Conservation (phyloP, 2,797 vertebrate species). For the Pelodytes ibericus region DNA sequence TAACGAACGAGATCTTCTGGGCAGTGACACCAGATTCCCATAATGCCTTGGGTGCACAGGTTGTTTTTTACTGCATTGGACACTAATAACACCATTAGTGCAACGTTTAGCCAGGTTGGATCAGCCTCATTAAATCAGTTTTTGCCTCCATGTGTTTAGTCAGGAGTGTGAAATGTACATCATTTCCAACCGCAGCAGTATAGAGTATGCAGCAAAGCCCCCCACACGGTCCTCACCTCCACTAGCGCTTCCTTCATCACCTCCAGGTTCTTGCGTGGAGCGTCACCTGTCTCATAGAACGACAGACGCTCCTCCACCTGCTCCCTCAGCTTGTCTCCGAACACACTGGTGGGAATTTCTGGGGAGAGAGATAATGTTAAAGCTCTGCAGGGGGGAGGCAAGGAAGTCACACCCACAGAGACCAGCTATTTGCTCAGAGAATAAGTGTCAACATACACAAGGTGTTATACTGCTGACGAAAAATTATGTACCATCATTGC, state of each 20-base stretch:
- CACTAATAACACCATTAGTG: no score
- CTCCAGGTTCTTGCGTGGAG: constrained; percentile 90
- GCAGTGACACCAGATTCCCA: no score
- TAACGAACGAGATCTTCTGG: no score
- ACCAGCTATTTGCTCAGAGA: constrained; percentile 91
- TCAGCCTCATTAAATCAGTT: constrained; percentile 99
- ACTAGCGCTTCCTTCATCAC: constrained; percentile 93
- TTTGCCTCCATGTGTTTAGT: constrained; percentile 77
- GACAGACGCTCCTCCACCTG: constrained; percentile 93
- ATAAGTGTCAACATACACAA: constrained; percentile 71
- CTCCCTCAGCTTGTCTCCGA: constrained; percentile 88
- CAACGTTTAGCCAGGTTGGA: no score
- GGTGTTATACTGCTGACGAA: constrained; percentile 97
- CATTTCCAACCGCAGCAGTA: constrained; percentile 71
- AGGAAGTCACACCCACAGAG: constrained; percentile 50
- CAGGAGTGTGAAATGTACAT: constrained; percentile 79
- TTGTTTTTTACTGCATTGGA: no score
- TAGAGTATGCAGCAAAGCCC: no score
- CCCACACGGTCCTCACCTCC: constrained; percentile 74
- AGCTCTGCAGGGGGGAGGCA: not conserved
- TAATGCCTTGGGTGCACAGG: no score
- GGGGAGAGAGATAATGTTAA: constrained; percentile 2
- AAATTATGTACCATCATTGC: constrained; percentile 92
- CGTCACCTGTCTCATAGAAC: constrained; percentile 91
- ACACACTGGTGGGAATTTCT: constrained; percentile 91